These are phyloP conservation scores for Chrysomallon squamiferum DNA, from an alignment of 1,140 invertebrate species.

Conservation along the genomic window DNA sequence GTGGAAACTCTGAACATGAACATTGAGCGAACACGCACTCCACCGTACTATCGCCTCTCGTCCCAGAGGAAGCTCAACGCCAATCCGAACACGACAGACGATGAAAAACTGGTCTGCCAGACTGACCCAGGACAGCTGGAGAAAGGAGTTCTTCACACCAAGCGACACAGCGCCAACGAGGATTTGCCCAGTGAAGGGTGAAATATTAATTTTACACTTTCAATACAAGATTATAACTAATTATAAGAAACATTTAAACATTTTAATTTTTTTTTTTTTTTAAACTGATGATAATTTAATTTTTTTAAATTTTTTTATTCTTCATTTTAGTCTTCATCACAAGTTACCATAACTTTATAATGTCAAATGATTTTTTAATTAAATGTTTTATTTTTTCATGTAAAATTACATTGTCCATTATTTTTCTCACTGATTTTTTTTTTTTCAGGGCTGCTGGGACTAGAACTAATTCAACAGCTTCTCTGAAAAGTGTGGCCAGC, in stretches of 20 bases:
- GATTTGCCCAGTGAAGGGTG: conserved; percentile 57
- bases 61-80: conserved; percentile 62
- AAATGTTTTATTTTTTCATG: too few relatives aligned
- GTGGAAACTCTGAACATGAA: conserved; percentile 94
- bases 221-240: too few relatives aligned
- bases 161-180: conserved; percentile 92
- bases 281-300: too few relatives aligned
- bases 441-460: neutral
- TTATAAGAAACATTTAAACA: too few relatives aligned
- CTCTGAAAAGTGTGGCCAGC: conserved; percentile 30
- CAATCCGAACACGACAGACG: conserved; percentile 45
- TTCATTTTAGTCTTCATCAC: too few relatives aligned
- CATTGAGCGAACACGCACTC: conserved; percentile 95
- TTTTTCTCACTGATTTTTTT: too few relatives aligned
- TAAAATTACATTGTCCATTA: too few relatives aligned
- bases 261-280: too few relatives aligned
- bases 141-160: conserved; percentile 91
- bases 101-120: conserved; percentile 49
- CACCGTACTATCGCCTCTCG: conserved; percentile 94
- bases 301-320: too few relatives aligned
- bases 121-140: conserved; percentile 57
- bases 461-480: conserved; percentile 31
- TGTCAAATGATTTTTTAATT: too few relatives aligned
- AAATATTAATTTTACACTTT: too few relatives aligned
- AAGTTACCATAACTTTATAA: too few relatives aligned